Evolutionary conservation across 64 coral and sea anemone genomes (phyloP), one percentile per base, ranked within the genome.

Genomic region (Astreopora myriophthalma): DNA sequence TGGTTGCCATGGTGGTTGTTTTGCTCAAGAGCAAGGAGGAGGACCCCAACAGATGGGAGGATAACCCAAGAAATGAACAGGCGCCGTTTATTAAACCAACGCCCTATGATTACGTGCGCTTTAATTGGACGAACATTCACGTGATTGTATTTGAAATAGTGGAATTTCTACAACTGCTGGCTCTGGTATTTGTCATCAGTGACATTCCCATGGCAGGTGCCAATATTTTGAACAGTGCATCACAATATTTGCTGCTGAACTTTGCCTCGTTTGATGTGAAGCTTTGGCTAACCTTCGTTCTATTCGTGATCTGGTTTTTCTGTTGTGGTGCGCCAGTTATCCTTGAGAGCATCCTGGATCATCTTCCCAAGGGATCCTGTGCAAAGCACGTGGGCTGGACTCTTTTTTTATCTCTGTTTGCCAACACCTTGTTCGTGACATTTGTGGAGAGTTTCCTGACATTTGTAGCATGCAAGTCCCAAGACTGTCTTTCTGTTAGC

Each of bases 361-460:
- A 73, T 81, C 85, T 96, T 36, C 71, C 86, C 25, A 30, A 88
- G 46, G 97, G 94, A 78, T 88, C 91, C 13, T 99, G 94, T 83
- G 97, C 97, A 8, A 87, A 93, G 48, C 91, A 99, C 42, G 69
- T 90, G 19, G 94, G 93, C n/a, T 99, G 97, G 97, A 93, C 90
- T 40, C 31, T 99, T 8, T 84, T 93, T 13, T 76, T 99, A 42
- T 73, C 94, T 1, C 76, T 99, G 23, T 94, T 99, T 31, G 89
- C 86, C 27, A 99, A 99, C 70, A 99, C 97, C 71, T 64, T 99
- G 64, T 99, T 99, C 90, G 94, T 99, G 26, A 96, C 97, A 4
- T 38, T 99, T 34, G 71, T 96, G n/a, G 94, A 99, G 74, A 95
- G 97, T 87, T 87, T 99, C 10, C 34, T 95, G 34, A 49, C 86